phyloP scores from a whole-genome alignment of 2,888 invertebrate genomes.

The Drosophila neoperkinsi region DNA sequence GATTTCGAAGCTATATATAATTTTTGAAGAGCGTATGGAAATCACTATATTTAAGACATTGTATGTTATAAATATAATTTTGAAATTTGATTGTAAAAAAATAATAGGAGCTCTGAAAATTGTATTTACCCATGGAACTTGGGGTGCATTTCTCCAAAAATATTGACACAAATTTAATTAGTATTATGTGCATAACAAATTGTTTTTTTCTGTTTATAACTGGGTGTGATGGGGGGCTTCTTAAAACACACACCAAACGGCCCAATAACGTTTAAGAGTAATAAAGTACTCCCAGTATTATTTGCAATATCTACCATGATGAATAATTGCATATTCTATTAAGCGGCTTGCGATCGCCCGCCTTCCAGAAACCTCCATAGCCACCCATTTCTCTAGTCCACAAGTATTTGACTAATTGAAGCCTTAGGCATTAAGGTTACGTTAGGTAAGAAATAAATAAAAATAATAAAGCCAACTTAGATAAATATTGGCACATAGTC shows the following conservation, averaged over 20 bases:
- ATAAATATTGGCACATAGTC: not conserved
- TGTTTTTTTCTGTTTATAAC: not conserved
- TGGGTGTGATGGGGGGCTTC: not conserved
- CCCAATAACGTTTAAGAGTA: not conserved
- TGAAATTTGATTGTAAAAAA: not conserved
- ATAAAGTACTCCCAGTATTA: not conserved
- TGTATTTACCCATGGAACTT: not conserved
- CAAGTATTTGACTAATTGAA: conserved; percentile 1
- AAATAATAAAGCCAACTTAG: not conserved
- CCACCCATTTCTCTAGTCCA: too few relatives aligned
- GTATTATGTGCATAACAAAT: not conserved
- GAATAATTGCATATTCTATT: not conserved
- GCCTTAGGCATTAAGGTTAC: not conserved
- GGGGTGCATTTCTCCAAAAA: not conserved
- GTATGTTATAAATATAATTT: not conserved
- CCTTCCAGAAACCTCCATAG: not conserved
- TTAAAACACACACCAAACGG: not conserved
- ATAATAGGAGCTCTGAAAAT: not conserved
- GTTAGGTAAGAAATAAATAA: not conserved
- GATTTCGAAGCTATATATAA: not conserved
- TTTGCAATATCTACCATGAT: not conserved
- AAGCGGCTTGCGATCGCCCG: not conserved
- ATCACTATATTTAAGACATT: not conserved
- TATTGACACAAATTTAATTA: not conserved
- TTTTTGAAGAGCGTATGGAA: not conserved